A percentile compares a stretch with the other conserved stretches of the same genome.
These are phyloP conservation scores for Cranoglanis bouderius DNA, from an alignment of 2,113 vertebrate species.

Conservation along the genomic window DNA sequence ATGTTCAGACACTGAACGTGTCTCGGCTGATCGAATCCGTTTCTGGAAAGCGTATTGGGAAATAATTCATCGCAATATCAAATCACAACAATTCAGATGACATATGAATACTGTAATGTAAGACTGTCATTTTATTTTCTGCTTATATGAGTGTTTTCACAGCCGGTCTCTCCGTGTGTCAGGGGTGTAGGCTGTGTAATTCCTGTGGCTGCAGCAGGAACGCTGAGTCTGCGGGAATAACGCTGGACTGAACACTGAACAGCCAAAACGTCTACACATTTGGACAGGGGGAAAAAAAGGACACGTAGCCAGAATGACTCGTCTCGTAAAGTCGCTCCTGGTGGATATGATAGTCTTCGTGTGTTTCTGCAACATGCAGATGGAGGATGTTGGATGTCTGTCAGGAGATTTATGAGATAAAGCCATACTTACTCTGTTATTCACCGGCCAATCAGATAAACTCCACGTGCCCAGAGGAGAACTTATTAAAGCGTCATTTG, in stretches of 20 bases:
- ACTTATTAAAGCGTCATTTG: background rate
- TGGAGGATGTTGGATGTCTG: background rate
- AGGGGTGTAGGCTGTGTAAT: background rate
- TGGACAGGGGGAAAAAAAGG: too few species aligned
- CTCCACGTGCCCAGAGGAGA: background rate
- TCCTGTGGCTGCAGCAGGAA: background rate
- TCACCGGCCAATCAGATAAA: background rate
- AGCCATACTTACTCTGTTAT: too few species aligned
- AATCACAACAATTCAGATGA: background rate
- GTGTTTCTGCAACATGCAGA: background rate
- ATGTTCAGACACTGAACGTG: too few species aligned
- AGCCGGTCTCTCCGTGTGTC: background rate
- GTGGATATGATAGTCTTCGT: background rate
- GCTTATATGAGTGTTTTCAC: background rate
- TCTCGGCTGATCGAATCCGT: too few species aligned
- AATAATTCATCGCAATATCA: background rate
- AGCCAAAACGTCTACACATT: background rate
- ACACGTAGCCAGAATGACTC: background rate
- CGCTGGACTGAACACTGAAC: background rate
- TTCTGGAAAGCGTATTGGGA: background rate
- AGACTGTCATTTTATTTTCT: background rate
- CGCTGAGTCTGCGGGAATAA: background rate
- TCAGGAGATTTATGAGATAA: background rate
- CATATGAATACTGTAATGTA: background rate
- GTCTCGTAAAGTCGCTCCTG: background rate